Conservation (phyloP, 2,113 vertebrate genomes). For the Candoia aspera region DNA sequence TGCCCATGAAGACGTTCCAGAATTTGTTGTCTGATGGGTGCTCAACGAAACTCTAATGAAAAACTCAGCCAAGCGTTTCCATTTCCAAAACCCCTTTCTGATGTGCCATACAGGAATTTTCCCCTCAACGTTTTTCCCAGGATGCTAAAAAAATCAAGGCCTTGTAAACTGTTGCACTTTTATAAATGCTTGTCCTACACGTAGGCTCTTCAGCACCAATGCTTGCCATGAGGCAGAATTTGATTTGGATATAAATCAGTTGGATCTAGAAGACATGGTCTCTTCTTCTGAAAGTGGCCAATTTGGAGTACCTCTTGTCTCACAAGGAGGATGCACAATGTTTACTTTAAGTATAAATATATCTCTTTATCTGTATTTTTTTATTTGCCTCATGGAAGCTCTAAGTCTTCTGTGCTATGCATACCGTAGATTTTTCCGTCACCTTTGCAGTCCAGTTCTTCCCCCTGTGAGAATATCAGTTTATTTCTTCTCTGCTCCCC, state of each 20-base stretch:
- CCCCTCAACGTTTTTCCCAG: conserved; percentile 25
- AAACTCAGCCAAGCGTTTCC: background rate
- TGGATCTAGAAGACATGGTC: conserved; percentile 13
- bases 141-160: conserved; percentile 47
- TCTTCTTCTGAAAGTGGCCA: conserved; percentile 23
- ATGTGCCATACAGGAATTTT: conserved; percentile 31
- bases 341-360: background rate
- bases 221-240: background rate
- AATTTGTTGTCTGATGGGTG: conserved; percentile 90
- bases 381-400: background rate
- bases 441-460: background rate
- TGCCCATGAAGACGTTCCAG: conserved; percentile 90
- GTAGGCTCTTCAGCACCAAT: background rate
- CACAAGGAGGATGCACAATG: background rate
- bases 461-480: background rate
- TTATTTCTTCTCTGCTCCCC: background rate
- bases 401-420: background rate
- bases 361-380: background rate
- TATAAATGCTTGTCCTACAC: conserved; percentile 7
- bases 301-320: background rate
- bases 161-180: conserved; percentile 38
- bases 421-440: background rate
- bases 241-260: background rate
- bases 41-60: too few relatives aligned
- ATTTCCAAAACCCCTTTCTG: background rate